A percentile compares a stretch with the other conserved stretches of the same genome.
Evolutionary conservation across 2,113 vertebrate genomes (phyloP).

Genomic region (Pterophyllum scalare): DNA sequence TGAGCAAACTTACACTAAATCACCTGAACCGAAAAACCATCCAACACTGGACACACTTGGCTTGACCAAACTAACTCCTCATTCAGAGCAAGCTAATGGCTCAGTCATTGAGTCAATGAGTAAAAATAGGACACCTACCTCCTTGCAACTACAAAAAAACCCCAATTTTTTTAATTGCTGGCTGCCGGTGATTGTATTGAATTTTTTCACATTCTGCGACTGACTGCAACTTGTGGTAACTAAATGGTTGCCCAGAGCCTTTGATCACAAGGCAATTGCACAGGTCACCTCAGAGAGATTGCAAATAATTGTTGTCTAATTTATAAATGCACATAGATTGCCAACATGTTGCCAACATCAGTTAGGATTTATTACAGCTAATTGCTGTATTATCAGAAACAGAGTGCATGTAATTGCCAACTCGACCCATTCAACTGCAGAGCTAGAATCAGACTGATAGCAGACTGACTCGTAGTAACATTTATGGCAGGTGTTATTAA

Average conservation of each 20-base stretch:
- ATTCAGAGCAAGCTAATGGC: not conserved
- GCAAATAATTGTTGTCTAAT: not conserved
- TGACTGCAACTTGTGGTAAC: not conserved
- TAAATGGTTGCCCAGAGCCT: not conserved
- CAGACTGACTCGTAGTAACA: no score
- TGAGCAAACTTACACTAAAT: not conserved
- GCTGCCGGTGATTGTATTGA: not conserved
- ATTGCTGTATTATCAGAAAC: no score
- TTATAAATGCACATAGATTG: not conserved
- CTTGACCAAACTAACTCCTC: not conserved
- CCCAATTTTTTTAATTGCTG: not conserved
- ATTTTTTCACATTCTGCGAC: not conserved
- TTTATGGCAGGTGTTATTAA: no score
- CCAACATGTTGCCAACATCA: not conserved
- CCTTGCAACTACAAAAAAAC: not conserved
- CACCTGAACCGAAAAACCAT: not conserved
- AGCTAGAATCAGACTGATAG: no score
- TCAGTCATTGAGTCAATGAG: not conserved
- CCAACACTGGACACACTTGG: not conserved
- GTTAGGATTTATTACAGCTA: no score
- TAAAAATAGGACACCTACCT: not conserved
- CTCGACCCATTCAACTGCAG: no score
- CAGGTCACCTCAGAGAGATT: not conserved
- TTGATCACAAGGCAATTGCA: no score
- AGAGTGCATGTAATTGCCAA: no score